Evolutionary conservation across 2,797 vertebrate genomes (phyloP).

Genomic region (Melanotaenia nigrans): DNA sequence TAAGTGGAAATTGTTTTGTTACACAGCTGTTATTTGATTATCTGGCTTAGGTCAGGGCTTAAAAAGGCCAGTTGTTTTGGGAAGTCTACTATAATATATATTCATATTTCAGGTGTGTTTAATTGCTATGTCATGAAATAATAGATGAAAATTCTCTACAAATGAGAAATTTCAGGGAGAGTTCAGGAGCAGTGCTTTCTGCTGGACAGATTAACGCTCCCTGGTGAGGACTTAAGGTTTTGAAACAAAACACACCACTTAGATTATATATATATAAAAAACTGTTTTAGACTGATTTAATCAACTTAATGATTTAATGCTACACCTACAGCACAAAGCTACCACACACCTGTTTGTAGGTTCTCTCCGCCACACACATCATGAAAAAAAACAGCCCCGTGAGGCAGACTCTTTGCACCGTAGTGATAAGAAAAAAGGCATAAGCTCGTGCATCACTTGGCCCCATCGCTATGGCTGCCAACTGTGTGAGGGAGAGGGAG

Average conservation of each 20-base stretch:
- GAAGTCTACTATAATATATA: background rate
- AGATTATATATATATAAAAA: no score
- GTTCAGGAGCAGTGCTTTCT: background rate
- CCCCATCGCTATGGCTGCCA: constrained; percentile 85
- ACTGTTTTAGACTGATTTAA: background rate
- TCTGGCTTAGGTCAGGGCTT: background rate
- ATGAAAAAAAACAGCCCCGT: constrained; percentile 98
- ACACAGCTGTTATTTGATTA: background rate
- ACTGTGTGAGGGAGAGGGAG: constrained; percentile 80
- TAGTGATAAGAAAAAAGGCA: constrained; percentile 86
- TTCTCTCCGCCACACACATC: constrained; percentile 98
- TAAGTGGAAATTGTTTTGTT: no score
- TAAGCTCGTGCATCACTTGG: constrained; percentile 70
- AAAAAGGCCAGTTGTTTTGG: background rate
- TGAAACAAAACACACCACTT: no score
- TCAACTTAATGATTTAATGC: background rate
- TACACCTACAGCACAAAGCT: background rate
- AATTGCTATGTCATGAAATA: background rate
- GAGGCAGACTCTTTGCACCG: constrained; percentile 90
- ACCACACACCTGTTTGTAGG: constrained; percentile 92
- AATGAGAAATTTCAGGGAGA: background rate
- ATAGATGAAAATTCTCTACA: background rate
- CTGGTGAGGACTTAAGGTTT: no score
- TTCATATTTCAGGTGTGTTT: background rate
- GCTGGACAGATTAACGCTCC: background rate